Evolutionary conservation across 2,113 vertebrate genomes (phyloP).

Genomic region (Glareola pratincola): DNA sequence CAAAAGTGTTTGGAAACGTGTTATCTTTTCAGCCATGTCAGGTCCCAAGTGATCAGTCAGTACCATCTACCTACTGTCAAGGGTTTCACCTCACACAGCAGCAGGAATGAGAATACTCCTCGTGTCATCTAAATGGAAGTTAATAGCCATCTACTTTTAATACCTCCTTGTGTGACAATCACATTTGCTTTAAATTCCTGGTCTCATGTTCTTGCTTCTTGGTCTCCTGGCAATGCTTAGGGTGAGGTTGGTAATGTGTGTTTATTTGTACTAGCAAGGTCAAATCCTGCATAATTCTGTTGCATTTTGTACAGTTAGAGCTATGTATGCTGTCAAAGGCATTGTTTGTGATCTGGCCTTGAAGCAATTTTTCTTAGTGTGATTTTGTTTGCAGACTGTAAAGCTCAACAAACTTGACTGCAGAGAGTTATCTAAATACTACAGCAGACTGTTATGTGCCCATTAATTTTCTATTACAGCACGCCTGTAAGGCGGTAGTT

Average conservation of each 20-base stretch:
- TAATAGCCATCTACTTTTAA: neutral
- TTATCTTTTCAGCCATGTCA: neutral
- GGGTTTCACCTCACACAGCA: neutral
- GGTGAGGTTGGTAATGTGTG: neutral
- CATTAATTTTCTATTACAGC: neutral
- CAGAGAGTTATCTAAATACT: neutral
- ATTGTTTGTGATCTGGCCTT: neutral
- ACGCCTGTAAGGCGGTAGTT: neutral
- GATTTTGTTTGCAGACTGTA: neutral
- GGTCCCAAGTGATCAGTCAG: neutral
- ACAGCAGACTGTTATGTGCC: neutral
- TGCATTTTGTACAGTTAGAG: neutral
- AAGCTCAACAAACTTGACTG: neutral
- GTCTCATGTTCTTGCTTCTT: neutral
- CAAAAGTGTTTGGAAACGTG: neutral
- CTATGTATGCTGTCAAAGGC: neutral
- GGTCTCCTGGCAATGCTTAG: neutral
- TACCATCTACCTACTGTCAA: neutral
- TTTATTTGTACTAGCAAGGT: neutral
- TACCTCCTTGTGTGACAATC: neutral
- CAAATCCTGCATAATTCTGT: neutral
- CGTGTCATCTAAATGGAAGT: neutral
- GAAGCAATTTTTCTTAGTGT: neutral
- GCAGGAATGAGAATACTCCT: neutral
- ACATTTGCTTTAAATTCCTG: neutral